phyloP scores from a whole-genome alignment of 2,888 invertebrate species.

The Drosophila greeni region DNA sequence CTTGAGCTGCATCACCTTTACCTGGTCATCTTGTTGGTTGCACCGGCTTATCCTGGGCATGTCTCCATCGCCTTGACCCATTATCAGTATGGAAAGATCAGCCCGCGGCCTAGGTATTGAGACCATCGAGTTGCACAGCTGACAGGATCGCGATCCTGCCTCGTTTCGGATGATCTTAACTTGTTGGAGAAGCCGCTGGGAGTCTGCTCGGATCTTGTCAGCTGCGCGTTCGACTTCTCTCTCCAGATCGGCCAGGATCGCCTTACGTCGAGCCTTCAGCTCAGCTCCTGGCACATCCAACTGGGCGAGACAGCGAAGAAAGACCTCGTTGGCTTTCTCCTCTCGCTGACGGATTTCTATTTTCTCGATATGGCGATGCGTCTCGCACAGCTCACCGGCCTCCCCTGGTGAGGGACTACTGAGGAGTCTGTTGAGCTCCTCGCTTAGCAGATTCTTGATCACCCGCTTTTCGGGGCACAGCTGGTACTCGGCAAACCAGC shows the following conservation, averaged over 20 bases:
- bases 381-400: conserved; percentile 23
- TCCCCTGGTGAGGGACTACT: background rate
- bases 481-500: conserved; percentile 58
- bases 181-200: conserved; percentile 2
- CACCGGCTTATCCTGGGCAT: background rate
- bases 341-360: background rate
- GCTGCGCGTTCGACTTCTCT: conserved; percentile 35
- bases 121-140: conserved; percentile 31
- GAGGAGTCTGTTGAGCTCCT: conserved; percentile 35
- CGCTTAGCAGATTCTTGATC: conserved; percentile 41
- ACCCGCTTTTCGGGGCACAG: conserved; percentile 49
- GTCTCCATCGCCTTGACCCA: conserved; percentile 13
- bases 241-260: conserved; percentile 44
- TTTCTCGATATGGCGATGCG: conserved; percentile 39
- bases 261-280: background rate
- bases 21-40: background rate
- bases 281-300: conserved; percentile 11
- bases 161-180: background rate
- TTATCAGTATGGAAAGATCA: conserved; percentile 35
- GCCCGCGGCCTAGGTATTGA: background rate
- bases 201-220: conserved; percentile 4
- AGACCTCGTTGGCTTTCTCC: conserved; percentile 10
- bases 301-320: conserved; percentile 29
- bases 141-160: conserved; percentile 17
- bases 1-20: conserved; percentile 17